Evolutionary conservation across 2,797 vertebrate species (phyloP), one percentile per base, ranked within the genome.

Genomic region (Cephalopachus bancanus): DNA sequence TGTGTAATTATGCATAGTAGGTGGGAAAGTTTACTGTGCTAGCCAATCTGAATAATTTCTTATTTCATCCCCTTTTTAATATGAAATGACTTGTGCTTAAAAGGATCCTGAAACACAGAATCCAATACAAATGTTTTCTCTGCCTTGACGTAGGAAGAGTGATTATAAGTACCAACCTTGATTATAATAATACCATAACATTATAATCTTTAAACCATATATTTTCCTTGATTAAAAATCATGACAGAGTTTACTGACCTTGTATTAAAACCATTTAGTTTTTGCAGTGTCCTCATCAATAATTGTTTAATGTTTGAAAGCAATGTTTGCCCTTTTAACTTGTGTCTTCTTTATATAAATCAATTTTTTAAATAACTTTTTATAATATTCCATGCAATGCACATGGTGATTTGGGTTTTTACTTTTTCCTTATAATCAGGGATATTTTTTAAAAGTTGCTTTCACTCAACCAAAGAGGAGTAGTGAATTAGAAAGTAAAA

Each of bases 401-500:
- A 14, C 3, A 89, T 1, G 26, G 22, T 67, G 20, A 75, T 72
- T 44, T 24, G 65, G 44, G 44, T 44, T 44, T 44, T 44, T 90
- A 72, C 28, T 80, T 59, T 72, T 78, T 53, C 28, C 60, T 67
- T 89, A 53, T 30, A 88, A 62, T 49, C 7, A 69, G 44, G 20
- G 62, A 71, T 80, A 49, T 53, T 59, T 22, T 64, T 17, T 71
- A 59, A 71, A 92, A 90, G 30, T 44, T 44, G 64, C 57, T 86
- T 74, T 71, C 91, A 55, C 49, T 53, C 10, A 53, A 22, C 14
- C 24, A 57, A 96, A 91, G 51, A 79, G 14, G 20, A 91, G 4
- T 74, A 11, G 84, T 80, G 11, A 89, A 69, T 76, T 94, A 30
- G 53, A 84, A 65, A 94, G 19, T 64, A 92, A 86, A 91, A 90